phyloP scores from a whole-genome alignment of 2,113 vertebrate species.

The Choloepus hoffmanni region DNA sequence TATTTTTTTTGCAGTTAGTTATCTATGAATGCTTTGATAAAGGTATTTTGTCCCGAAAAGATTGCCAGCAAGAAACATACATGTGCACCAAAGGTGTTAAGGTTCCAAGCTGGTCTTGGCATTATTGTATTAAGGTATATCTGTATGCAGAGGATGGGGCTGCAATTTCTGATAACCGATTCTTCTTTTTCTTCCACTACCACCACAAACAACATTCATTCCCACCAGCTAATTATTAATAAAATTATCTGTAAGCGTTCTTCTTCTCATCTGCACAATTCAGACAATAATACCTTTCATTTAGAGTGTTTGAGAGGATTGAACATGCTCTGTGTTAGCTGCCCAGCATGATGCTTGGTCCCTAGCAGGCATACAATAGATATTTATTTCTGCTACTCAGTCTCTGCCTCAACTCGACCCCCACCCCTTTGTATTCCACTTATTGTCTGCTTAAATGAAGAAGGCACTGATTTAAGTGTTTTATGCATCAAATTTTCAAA shows the following conservation, averaged over 20 bases:
- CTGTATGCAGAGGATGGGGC: background rate
- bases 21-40: background rate
- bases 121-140: background rate
- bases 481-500: background rate
- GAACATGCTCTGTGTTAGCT: background rate
- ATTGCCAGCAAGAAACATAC: rapidly evolving
- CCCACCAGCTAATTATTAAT: background rate
- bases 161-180: background rate
- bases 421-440: background rate
- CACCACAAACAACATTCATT: background rate
- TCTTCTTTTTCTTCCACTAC: background rate
- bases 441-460: background rate
- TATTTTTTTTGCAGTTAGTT: background rate
- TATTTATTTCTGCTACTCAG: background rate
- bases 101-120: background rate
- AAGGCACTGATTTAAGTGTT: background rate
- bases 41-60: background rate
- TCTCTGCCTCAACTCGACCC: rapidly evolving
- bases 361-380: background rate
- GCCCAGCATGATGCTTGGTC: background rate
- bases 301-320: background rate
- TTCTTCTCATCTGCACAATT: background rate
- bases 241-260: background rate
- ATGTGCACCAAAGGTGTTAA: rapidly evolving
- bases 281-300: background rate